phyloP scores from a whole-genome alignment of 1,140 invertebrate genomes.

The Lepidostoma basale region DNA sequence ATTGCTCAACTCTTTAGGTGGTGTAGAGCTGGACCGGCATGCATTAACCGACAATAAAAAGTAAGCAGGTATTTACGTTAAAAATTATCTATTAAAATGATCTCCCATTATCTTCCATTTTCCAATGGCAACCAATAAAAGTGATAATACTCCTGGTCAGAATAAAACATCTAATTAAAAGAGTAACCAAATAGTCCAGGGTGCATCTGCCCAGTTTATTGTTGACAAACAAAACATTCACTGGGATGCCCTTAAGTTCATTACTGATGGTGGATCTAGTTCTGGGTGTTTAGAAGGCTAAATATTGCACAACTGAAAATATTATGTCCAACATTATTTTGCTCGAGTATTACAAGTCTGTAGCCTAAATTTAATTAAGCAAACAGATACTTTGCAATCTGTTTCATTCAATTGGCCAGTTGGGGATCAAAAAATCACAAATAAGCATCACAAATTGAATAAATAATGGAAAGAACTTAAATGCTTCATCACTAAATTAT shows the following conservation, averaged over 20 bases:
- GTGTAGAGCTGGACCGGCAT: slow-evolving; percentile 7
- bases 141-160: background rate
- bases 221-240: slow-evolving; percentile 10
- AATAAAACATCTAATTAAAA: background rate
- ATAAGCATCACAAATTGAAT: no score
- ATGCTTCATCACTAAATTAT: slow-evolving; percentile 26
- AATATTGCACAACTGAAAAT: slow-evolving; percentile 1
- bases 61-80: slow-evolving; percentile 6
- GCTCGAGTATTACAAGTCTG: no score
- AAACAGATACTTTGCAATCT: no score
- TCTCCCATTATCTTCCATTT: slow-evolving; percentile 17
- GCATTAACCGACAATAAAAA: slow-evolving; percentile 10
- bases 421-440: no score
- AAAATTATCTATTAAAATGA: slow-evolving; percentile 23
- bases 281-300: background rate
- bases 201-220: slow-evolving; percentile 7
- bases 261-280: slow-evolving; percentile 1
- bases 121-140: slow-evolving; percentile 27
- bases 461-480: slow-evolving; percentile 24
- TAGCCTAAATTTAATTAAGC: no score
- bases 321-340: no score
- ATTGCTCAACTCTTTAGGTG: slow-evolving; percentile 32
- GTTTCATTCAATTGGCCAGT: no score
- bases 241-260: background rate
- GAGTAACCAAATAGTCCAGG: background rate